Base-by-base conservation (phyloP, 2,797 vertebrate genomes). In the Falco rusticolus region DNA sequence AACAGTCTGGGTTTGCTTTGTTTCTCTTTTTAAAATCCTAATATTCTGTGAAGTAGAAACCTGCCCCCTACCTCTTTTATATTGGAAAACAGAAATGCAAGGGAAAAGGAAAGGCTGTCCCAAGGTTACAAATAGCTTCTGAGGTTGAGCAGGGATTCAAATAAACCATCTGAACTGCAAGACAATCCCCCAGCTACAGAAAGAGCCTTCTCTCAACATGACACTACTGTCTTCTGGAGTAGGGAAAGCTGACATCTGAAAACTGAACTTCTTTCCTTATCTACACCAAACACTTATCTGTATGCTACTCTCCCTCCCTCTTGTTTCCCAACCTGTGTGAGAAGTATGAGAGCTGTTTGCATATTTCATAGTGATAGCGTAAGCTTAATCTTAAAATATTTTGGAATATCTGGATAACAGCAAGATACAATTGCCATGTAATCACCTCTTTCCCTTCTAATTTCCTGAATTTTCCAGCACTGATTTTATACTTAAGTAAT, bases 291-390 rank as follows among this genome's bases (percentile, higher is more conserved):
- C 10, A 24, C 4, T 29, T 29, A 34, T 22, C 33, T 51, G 12
- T 54, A 15, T 10, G 3, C 26, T 48, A 29, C 13, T 56, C n/a
- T 16, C 18, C 3, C 15, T 28, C 31, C n/a, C 11, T 22, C 4
- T 11, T 68, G 66, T 57, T 72, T 87, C 39, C 31, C 65, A 82
- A 0, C 1, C 13, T 53, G 11, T 29, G 24, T 28, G 57, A 60
- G 41, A 81, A 84, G 11, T 3, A 0, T 21, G 72, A 83, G 54
- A 74, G 29, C 33, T 83, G 33, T 33, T 74, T 54, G 10, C 29
- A 9, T 47, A 39, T 87, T 85, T 74, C 34, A 69, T 0, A 66
- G 43, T 17, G 11, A 39, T 1, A 74, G 14, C 0, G 0, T 9
- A 61, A 75, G 24, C 17, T 74, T 76, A 29, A 66, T 11, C 51